These are phyloP conservation scores for Stenolophus ochropezus DNA, from an alignment of 2,888 invertebrate genomes.

Conservation along the genomic window DNA sequence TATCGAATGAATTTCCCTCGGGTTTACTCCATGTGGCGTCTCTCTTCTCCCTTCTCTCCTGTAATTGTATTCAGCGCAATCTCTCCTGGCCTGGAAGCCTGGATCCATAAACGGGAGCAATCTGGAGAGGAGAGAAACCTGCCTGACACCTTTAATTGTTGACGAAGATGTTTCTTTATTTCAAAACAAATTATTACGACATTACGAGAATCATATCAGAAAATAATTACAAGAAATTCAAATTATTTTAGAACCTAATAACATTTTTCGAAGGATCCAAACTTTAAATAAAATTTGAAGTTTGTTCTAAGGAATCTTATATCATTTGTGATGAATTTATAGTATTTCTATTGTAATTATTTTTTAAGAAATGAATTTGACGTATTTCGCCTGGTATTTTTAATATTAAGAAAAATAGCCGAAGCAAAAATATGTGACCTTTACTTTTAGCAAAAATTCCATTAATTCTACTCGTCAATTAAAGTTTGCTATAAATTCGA, in stretches of 20 bases:
- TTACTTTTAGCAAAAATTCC: not conserved
- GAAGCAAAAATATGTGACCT: not conserved
- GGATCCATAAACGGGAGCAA: conserved; percentile 49
- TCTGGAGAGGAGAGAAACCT: conserved; percentile 18
- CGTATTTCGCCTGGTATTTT: not conserved
- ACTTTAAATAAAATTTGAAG: too few relatives aligned
- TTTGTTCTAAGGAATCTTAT: too few relatives aligned
- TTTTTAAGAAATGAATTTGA: not conserved
- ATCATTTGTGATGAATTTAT: too few relatives aligned
- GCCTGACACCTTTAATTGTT: conserved; percentile 42
- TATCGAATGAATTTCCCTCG: conserved; percentile 58
- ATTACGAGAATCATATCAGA: too few relatives aligned
- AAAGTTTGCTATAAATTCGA: too few relatives aligned
- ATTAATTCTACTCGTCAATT: not conserved
- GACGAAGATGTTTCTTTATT: conserved; percentile 32
- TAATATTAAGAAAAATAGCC: not conserved
- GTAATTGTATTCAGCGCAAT: conserved; percentile 52
- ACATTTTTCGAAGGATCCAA: too few relatives aligned
- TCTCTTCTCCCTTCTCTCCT: not conserved
- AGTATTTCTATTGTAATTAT: too few relatives aligned
- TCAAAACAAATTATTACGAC: conserved; percentile 16
- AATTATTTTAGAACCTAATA: too few relatives aligned
- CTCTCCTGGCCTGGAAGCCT: conserved; percentile 1
- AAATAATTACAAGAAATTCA: too few relatives aligned
- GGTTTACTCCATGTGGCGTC: not conserved